Percentiles rank a stretch among this genome's conserved stretches.
These are phyloP conservation scores for Agrochola circellaris DNA, from an alignment of 2,888 invertebrate genomes.

Conservation along the genomic window DNA sequence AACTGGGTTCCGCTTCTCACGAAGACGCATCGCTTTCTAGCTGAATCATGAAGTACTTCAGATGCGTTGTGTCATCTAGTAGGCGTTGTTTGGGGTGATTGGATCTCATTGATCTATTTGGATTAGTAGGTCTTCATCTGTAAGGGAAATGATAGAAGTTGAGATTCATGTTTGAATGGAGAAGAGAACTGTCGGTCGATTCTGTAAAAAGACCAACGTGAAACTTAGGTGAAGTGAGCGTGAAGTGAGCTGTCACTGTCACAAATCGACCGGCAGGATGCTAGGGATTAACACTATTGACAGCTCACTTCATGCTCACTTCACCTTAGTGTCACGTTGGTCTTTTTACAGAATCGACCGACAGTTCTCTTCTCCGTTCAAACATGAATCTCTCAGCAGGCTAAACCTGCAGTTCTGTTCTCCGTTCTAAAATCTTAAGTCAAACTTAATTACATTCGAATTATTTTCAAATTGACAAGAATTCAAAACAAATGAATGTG, in stretches of 20 bases:
- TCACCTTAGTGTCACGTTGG: no score
- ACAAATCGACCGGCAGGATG: no score
- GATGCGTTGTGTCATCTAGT: conserved; percentile 33
- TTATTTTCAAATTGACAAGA: conserved; percentile 1
- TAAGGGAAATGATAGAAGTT: background rate
- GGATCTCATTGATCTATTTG: conserved; percentile 1
- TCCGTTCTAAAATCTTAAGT: background rate
- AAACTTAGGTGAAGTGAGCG: no score
- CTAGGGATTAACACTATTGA: no score
- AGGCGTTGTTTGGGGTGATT: conserved; percentile 17
- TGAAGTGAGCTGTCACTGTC: no score
- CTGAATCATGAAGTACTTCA: conserved; percentile 68
- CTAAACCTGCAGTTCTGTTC: no score
- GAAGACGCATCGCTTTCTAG: conserved; percentile 75
- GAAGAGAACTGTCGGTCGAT: background rate
- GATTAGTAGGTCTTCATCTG: background rate
- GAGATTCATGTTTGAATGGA: background rate
- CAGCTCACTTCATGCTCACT: no score
- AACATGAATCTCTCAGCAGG: no score
- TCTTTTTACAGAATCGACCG: no score
- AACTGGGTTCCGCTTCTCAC: conserved; percentile 83
- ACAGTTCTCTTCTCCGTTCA: no score
- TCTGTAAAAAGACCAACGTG: no score
- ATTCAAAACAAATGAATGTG: background rate
- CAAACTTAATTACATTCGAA: background rate